Percentiles rank a stretch among this genome's conserved stretches.
Evolutionary conservation across 2,113 vertebrate species (phyloP).

Genomic region (Balaeniceps rex): DNA sequence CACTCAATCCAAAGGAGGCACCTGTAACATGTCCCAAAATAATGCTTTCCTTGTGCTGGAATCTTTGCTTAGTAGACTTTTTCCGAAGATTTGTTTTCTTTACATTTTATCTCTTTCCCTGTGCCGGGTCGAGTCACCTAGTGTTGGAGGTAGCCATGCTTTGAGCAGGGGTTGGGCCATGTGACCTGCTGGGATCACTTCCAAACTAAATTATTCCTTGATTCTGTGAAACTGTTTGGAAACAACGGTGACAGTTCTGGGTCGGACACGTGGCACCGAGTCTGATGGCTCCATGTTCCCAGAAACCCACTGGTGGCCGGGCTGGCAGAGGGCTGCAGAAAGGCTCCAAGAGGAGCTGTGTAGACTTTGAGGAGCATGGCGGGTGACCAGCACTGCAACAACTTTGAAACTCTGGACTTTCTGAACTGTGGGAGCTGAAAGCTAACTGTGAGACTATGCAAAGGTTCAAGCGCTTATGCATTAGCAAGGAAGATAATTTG

Average conservation of each 20-base stretch:
- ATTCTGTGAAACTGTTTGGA: slow-evolving; percentile 45
- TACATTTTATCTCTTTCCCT: neutral
- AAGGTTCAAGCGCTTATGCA: neutral
- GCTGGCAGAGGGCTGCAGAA: neutral
- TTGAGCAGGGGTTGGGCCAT: neutral
- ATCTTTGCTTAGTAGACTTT: neutral
- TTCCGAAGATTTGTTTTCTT: neutral
- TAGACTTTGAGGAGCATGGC: neutral
- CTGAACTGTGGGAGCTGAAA: neutral
- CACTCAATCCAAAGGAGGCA: neutral
- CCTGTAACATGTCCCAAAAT: neutral
- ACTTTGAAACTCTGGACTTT: neutral
- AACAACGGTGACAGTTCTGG: neutral
- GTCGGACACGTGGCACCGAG: neutral
- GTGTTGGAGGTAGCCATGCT: neutral
- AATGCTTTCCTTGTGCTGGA: neutral
- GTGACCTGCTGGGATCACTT: slow-evolving; percentile 15
- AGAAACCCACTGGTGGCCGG: neutral
- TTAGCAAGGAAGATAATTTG: neutral
- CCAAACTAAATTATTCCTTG: slow-evolving; percentile 31
- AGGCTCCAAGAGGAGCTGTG: neutral
- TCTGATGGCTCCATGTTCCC: neutral
- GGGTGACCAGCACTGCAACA: neutral
- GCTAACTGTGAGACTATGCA: rapidly evolving
- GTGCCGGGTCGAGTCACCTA: neutral